Evolutionary conservation across 2,797 vertebrate species (phyloP).

Genomic region (Tenualosa thibaudeaui): DNA sequence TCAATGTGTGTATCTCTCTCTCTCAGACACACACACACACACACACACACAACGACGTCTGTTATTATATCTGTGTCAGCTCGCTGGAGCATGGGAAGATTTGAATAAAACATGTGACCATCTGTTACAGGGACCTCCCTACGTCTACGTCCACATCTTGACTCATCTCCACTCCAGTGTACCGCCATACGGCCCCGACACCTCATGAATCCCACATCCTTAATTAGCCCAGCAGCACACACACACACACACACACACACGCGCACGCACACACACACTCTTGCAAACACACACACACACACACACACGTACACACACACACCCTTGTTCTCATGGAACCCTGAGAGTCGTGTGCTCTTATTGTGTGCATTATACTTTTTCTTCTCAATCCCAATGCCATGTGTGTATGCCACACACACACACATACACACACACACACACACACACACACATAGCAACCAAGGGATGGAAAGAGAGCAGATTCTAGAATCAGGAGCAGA

Average conservation of each 20-base stretch:
- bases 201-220: no score
- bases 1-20: no score
- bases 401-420: neutral
- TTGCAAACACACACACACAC: neutral
- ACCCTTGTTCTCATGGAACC: neutral
- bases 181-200: no score
- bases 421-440: neutral
- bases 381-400: neutral
- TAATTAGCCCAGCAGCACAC: neutral
- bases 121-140: neutral
- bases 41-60: neutral
- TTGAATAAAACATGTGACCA: conserved; percentile 1
- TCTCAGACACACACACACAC: neutral
- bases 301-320: neutral
- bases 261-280: neutral
- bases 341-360: neutral
- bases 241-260: neutral
- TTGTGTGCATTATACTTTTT: neutral
- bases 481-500: no score
- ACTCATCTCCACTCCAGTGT: no score
- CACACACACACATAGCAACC: neutral
- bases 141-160: neutral
- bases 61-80: conserved; percentile 2
- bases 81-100: neutral
- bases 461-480: no score